Evolutionary conservation across 2,888 invertebrate species (phyloP), one percentile per base, ranked within the genome.

Genomic region (Pemphredon lugubris): DNA sequence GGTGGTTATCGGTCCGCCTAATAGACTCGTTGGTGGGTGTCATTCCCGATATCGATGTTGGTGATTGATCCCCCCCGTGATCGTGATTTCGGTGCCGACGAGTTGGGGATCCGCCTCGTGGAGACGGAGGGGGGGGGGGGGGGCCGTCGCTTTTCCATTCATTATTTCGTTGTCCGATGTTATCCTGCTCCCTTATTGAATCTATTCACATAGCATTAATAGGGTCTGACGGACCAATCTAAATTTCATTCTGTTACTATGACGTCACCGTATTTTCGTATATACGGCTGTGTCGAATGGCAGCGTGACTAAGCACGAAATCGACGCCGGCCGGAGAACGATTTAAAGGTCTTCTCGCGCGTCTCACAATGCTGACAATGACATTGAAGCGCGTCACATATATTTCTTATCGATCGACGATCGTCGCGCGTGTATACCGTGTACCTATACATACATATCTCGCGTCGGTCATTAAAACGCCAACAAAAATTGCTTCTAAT

Each of bases 21-120:
- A 86, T 86, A 85, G 86, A 85, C 80, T 83, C 83, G 84, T 85
- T 79, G 70, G 79, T 73, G 67, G 73, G 77, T 86, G 84, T 81
- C 85, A 81, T 77, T 84, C 74, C 59, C 75, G 66, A 78, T 81
- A 77, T 75, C 79, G 76, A 71, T 68, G 66, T 21, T 32, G 55
- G 58, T 79, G 79, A 79, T 79, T 70, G 79, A 79, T 79, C 70
- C 55, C 42, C n/a, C 53, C 39, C 48, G 54, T 40, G 72, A 74
- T 74, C 72, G 61, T 66, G 51, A 73, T 70, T 69, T 71, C 73
- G 61, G 54, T 59, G 20, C 26, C 40, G 53, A 13, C 57, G 48
- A 44, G 37, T 45, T 39, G 37, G 39, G n/a, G 20, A 40, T 40
- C 32, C 4, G 48, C 4, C 26, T 26, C 26, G 34, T 5, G 16